A percentile compares a stretch with the other conserved stretches of the same genome.
Evolutionary conservation across 2,113 vertebrate genomes (phyloP).

Genomic region (Lichenostomus cassidix): DNA sequence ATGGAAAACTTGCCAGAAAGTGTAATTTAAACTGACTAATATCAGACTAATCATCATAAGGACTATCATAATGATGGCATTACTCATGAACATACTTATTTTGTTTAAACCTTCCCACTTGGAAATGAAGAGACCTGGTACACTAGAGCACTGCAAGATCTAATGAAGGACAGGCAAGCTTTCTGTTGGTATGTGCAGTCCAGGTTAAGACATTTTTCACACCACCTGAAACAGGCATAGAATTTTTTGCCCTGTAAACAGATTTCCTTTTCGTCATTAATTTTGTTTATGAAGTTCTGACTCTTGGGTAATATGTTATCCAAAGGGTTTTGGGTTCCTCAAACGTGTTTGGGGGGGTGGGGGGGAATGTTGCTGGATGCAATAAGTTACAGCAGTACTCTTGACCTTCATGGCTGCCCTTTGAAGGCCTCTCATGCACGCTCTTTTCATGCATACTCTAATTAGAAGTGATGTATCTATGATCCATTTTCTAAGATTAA

Average conservation of each 20-base stretch:
- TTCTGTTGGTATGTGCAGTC: neutral
- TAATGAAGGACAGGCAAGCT: neutral
- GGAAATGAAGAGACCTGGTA: neutral
- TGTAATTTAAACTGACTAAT: conserved; percentile 18
- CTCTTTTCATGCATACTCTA: neutral
- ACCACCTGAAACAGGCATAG: neutral
- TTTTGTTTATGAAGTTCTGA: neutral
- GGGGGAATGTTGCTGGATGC: neutral
- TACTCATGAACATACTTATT: conserved; percentile 7
- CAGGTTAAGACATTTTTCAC: neutral
- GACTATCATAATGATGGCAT: neutral
- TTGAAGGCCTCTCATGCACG: neutral
- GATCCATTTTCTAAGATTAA: neutral
- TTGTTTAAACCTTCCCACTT: neutral
- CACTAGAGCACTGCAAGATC: neutral
- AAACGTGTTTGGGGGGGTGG: neutral
- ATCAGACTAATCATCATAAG: neutral
- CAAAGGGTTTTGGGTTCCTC: neutral
- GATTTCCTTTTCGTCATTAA: neutral
- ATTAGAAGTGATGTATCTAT: neutral
- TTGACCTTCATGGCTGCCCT: neutral
- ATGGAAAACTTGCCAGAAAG: conserved; percentile 10
- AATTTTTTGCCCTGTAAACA: neutral
- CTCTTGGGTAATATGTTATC: neutral
- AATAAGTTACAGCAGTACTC: neutral